phyloP scores from a whole-genome alignment of 2,113 vertebrate genomes.

The Albula glossodonta region DNA sequence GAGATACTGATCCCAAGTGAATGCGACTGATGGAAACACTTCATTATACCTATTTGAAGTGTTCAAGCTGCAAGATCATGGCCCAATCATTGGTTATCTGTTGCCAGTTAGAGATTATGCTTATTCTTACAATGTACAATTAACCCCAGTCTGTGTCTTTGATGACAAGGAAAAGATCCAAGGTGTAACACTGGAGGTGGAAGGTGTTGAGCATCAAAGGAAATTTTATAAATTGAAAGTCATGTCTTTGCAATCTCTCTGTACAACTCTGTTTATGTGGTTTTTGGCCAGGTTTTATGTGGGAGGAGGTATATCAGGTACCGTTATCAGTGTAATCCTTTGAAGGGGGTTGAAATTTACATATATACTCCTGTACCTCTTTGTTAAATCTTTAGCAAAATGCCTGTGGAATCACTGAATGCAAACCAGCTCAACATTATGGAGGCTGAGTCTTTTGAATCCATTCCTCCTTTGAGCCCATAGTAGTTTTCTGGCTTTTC shows the following conservation, averaged over 20 bases:
- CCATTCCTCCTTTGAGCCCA: no score
- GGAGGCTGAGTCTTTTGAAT: no score
- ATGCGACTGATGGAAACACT: not conserved
- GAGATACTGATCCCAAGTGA: not conserved
- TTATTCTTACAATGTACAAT: not conserved
- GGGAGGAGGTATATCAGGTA: no score
- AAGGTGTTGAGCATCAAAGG: conserved; percentile 15
- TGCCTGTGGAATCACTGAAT: no score
- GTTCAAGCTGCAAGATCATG: not conserved
- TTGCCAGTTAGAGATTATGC: conserved; percentile 7
- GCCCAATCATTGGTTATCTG: not conserved
- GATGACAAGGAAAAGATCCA: conserved; percentile 11
- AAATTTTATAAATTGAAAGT: not conserved
- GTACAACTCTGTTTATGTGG: not conserved
- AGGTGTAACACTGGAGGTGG: not conserved
- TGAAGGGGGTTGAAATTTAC: no score
- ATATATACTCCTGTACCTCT: no score
- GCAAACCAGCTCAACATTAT: no score
- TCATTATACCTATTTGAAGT: not conserved
- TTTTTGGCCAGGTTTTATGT: no score
- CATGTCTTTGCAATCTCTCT: not conserved
- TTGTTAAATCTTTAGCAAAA: no score
- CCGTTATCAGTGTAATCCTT: no score
- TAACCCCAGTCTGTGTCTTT: conserved; percentile 21
- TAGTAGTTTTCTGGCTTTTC: no score